Base-by-base conservation (phyloP, 2,797 vertebrate species). In the Pipistrellus nathusii region DNA sequence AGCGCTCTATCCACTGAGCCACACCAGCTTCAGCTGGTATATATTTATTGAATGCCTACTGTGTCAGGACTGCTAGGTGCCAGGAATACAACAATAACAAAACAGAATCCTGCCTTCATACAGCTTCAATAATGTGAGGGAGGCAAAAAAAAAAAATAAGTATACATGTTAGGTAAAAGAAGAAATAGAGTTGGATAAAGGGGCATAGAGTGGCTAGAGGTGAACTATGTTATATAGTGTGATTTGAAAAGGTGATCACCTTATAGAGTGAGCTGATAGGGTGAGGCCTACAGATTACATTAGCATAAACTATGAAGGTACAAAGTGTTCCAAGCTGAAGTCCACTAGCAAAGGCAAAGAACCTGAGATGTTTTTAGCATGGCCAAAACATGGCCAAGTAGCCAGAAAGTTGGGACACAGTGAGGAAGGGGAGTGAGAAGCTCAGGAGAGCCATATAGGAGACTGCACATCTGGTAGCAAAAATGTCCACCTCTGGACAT, bases 31-130 rank as follows among this genome's bases (percentile, higher is more conserved):
- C 38, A 38, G 38, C 38, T 38, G 38, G 38, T 38, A 38, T 38
- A 53, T 44, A 38, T 41, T 51, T 87, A 30, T 4, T 76, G 55
- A 87, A 21, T 57, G 30, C 25, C 35, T 44, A 15, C 9, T 66
- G 27, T 83, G 78, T n/a, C 17, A 64, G 71, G 62, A 51, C 59
- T 62, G 32, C 48, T 20, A 82, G 27, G 59, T 82, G 27, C 51
- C 25, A 9, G 80, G 46, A 77, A 77, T 64, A 76, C n/a, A 78
- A 53, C n/a, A 76, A n/a, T n/a, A n/a, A 91, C 55, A n/a, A 87
- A 57, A 59, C 44, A 89, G 53, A 68, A 41, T 21, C 68, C 32
- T 71, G 18, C 17, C 46, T 25, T 66, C 55, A 46, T 55, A n/a
- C 30, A 92, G 18, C 48, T 66, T 66, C 48, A 11, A 72, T 38